phyloP scores from a whole-genome alignment of 2,113 vertebrate species.

The Psittacula cyanocephala region DNA sequence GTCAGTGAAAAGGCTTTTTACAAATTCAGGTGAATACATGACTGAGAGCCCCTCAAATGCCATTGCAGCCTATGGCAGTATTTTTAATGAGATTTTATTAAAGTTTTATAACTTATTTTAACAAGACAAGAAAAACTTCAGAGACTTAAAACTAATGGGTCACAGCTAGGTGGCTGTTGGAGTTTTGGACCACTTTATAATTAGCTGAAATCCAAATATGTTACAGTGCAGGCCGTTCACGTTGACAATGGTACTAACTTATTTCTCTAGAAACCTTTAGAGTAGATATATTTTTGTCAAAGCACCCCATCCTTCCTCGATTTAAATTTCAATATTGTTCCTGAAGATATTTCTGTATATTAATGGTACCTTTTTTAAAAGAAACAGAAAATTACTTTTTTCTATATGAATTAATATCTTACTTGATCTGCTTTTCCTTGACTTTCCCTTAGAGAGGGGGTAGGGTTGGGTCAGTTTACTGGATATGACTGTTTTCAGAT shows the following conservation, averaged over 20 bases:
- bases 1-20: conserved; percentile 59
- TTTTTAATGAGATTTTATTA: conserved; percentile 78
- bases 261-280: conserved; percentile 74
- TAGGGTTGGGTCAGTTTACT: conserved; percentile 83
- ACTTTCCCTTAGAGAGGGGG: conserved; percentile 80
- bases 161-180: conserved; percentile 72
- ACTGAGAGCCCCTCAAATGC: conserved; percentile 58
- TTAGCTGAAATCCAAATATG: conserved; percentile 80
- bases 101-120: conserved; percentile 78
- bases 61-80: conserved; percentile 48
- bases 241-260: conserved; percentile 82
- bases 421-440: conserved; percentile 82
- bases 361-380: conserved; percentile 84
- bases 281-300: conserved; percentile 82
- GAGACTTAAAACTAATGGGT: conserved; percentile 67
- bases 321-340: conserved; percentile 81
- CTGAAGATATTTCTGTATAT: conserved; percentile 83
- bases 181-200: conserved; percentile 79
- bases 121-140: conserved; percentile 51
- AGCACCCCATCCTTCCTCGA: conserved; percentile 72
- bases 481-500: conserved; percentile 92
- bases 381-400: conserved; percentile 81
- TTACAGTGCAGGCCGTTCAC: conserved; percentile 78
- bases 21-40: conserved; percentile 58
- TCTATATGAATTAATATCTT: conserved; percentile 83